Evolutionary conservation across 2,113 vertebrate genomes (phyloP), one percentile per base, ranked within the genome.

Genomic region (Phylloscopus trochiloides): DNA sequence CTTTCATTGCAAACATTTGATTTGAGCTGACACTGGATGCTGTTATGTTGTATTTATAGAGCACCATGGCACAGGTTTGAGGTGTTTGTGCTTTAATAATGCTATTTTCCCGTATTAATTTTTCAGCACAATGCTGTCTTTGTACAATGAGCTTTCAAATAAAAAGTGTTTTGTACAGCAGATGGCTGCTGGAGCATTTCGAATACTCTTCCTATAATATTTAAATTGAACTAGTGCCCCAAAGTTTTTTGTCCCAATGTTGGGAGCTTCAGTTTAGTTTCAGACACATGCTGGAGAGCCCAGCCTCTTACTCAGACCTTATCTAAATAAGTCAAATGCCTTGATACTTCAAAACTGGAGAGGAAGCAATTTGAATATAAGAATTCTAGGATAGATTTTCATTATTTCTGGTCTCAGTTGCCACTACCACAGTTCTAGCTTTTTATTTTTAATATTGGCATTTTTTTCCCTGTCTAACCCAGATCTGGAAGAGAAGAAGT

Each of bases 201-300:
- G 36, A 65, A 80, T 78, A 63, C 21, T 79, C 26, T 72, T 90
- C 18, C 66, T 93, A 6, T 61, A 68, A 68, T 2, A 43, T 55
- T 82, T 62, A 51, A 78, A 72, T 28, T 55, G n/a, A 43, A 9
- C 17, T 61, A 40, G 4, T 34, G 14, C 24, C 24, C 29, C 12
- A 71, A 54, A 38, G 85, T 68, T 18, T 92, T 92, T 78, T 93
- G 24, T 90, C 48, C 16, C 34, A 34, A 68, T 72, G 3, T 13
- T 93, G 43, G 11, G 4, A 55, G 36, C 28, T 82, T 81, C 36
- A 16, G 17, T 77, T 81, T 31, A 11, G 1, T 54, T 88, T 79
- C 43, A 25, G 25, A 54, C 20, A 61, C 13, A 40, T 0, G 0
- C 18, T 3, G 5, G 48, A 81, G 15, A 65, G 10, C 4, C 28